These are phyloP conservation scores for Anolis apletophallus DNA, from an alignment of 2,797 vertebrate species.

Conservation along the genomic window DNA sequence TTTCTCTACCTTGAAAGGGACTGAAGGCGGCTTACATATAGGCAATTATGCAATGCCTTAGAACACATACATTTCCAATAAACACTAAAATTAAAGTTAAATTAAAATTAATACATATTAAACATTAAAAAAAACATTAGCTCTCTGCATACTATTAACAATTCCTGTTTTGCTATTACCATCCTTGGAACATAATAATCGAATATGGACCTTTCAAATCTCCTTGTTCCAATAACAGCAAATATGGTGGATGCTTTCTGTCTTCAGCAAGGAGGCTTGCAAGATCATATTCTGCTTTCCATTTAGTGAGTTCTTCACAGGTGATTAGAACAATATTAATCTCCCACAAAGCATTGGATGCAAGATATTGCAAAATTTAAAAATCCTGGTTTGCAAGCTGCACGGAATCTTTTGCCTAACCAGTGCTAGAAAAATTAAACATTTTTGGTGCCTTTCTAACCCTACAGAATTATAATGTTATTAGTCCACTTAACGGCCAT, in stretches of 20 bases:
- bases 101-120: no score
- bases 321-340: not conserved
- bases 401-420: not conserved
- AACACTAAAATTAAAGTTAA: no score
- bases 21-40: no score
- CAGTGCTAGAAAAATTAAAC: no score
- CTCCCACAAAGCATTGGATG: not conserved
- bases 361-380: not conserved
- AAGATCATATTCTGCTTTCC: not conserved
- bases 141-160: no score
- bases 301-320: not conserved
- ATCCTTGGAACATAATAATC: not conserved
- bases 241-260: not conserved
- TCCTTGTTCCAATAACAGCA: not conserved
- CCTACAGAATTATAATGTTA: no score
- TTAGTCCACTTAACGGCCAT: no score
- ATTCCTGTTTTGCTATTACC: not conserved
- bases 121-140: no score
- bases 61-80: no score
- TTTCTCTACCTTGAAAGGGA: no score
- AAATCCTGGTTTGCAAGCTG: not conserved
- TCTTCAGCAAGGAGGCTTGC: not conserved
- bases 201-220: not conserved
- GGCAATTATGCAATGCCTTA: no score
- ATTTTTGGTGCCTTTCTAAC: not conserved